Evolutionary conservation across 2,888 invertebrate genomes (phyloP).

Genomic region (Hemaris fuciformis): DNA sequence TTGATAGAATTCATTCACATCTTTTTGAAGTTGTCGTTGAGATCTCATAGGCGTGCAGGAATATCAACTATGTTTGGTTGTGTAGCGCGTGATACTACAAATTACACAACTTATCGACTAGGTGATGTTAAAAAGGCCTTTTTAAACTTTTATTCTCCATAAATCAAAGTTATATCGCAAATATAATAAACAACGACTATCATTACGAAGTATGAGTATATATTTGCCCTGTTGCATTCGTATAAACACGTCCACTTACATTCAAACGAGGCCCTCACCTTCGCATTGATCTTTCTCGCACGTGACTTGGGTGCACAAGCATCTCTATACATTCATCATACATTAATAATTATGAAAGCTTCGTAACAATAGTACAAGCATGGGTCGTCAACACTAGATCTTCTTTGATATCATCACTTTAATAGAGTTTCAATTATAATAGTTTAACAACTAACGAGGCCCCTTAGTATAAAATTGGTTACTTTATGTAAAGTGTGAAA

Average conservation of each 20-base stretch:
- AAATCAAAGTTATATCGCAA: too few relatives aligned
- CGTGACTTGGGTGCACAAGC: not conserved
- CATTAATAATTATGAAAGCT: not conserved
- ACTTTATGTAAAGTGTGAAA: too few relatives aligned
- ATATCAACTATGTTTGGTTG: too few relatives aligned
- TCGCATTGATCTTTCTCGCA: slow-evolving; percentile 8
- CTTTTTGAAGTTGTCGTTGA: too few relatives aligned
- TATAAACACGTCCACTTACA: not conserved
- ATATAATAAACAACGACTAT: not conserved
- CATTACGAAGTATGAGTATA: not conserved
- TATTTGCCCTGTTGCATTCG: not conserved
- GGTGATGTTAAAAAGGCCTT: too few relatives aligned
- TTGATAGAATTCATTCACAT: too few relatives aligned
- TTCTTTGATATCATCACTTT: not conserved
- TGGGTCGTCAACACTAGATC: not conserved
- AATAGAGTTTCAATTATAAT: not conserved
- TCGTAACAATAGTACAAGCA: not conserved
- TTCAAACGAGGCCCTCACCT: not conserved
- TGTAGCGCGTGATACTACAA: too few relatives aligned
- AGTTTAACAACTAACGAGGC: too few relatives aligned
- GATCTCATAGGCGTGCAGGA: too few relatives aligned
- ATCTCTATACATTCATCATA: not conserved
- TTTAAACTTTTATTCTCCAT: too few relatives aligned
- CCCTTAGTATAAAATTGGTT: too few relatives aligned
- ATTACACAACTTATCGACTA: too few relatives aligned